Evolutionary conservation across 2,888 invertebrate species (phyloP).

Genomic region (Allygus modestus): DNA sequence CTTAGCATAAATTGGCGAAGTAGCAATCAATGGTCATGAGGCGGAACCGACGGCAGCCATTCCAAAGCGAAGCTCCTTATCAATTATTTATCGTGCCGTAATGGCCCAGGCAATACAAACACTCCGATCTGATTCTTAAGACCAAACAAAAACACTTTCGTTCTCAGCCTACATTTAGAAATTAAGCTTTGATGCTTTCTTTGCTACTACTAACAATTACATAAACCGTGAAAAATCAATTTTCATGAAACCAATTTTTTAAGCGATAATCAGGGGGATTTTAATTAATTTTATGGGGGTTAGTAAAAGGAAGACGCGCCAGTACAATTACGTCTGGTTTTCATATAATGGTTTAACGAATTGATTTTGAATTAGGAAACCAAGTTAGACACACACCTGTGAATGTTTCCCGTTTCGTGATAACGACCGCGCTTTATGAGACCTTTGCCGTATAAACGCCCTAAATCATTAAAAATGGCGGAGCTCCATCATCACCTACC

Average conservation of each 20-base stretch:
- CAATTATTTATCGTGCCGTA: conserved; percentile 51
- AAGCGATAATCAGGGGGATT: too few species aligned
- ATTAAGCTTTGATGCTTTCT: background rate
- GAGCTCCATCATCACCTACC: conserved; percentile 30
- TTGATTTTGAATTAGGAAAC: too few species aligned
- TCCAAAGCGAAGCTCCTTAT: conserved; percentile 25
- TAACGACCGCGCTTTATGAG: conserved; percentile 16
- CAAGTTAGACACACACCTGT: background rate
- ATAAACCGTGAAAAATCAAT: background rate
- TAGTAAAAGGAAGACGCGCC: too few species aligned
- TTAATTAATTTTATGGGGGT: too few species aligned
- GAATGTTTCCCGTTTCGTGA: background rate
- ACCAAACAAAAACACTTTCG: conserved; percentile 16
- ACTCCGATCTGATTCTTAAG: conserved; percentile 33
- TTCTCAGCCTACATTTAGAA: background rate
- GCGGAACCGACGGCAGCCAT: conserved; percentile 34
- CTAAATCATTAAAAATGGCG: conserved; percentile 47
- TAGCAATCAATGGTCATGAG: conserved; percentile 34
- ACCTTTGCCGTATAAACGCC: conserved; percentile 26
- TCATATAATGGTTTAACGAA: background rate
- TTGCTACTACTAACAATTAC: background rate
- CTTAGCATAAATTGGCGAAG: conserved; percentile 28
- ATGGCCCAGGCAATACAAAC: conserved; percentile 32
- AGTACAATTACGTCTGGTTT: too few species aligned
- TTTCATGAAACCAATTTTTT: too few species aligned